Evolutionary conservation across 2,888 invertebrate species (phyloP).

Genomic region (Heterodera filipjevi): DNA sequence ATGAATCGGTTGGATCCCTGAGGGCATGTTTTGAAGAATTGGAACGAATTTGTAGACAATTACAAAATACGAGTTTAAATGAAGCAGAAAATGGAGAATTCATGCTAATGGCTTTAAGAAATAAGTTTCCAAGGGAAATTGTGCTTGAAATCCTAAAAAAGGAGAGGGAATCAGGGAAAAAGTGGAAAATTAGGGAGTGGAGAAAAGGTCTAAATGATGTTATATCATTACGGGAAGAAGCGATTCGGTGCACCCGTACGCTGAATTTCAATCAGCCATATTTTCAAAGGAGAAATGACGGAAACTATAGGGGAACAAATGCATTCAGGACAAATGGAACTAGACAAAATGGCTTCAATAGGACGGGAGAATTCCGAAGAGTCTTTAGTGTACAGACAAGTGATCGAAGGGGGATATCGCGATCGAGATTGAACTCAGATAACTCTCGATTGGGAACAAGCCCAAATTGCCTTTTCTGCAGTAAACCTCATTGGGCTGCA

Average conservation of each 20-base stretch:
- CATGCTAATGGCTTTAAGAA: constrained; percentile 1
- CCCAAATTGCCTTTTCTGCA: too few species aligned
- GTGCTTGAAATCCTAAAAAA: constrained; percentile 66
- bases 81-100: not conserved
- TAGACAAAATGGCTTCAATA: not conserved
- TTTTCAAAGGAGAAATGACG: not conserved
- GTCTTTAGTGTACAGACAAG: too few species aligned
- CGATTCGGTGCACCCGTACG: not conserved
- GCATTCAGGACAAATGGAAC: not conserved
- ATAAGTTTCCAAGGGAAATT: constrained; percentile 4
- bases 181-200: not conserved
- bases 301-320: not conserved
- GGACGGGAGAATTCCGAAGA: too few species aligned
- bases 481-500: too few species aligned
- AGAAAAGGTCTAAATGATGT: not conserved
- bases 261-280: not conserved
- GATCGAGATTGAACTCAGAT: too few species aligned
- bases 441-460: too few species aligned
- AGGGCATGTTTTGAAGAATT: too few species aligned
- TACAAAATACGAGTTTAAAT: not conserved
- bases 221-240: not conserved
- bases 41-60: too few species aligned
- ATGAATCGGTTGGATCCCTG: not conserved
- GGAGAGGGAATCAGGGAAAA: not conserved
- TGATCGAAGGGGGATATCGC: too few species aligned